phyloP scores from a whole-genome alignment of 2,113 vertebrate genomes.

The Glaucidium brasilianum region DNA sequence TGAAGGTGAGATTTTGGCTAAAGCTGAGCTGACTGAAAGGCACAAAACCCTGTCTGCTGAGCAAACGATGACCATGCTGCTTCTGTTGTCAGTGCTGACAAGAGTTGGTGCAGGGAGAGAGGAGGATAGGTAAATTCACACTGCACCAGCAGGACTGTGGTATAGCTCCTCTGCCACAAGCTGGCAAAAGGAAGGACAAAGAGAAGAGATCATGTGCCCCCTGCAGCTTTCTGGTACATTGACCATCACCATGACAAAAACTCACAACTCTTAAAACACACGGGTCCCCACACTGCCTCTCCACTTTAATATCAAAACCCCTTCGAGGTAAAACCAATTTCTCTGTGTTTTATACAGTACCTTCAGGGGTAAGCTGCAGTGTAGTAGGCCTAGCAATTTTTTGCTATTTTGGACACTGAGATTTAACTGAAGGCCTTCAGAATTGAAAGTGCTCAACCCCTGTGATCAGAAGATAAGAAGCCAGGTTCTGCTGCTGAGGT shows the following conservation, averaged over 20 bases:
- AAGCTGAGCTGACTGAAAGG: background rate
- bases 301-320: background rate
- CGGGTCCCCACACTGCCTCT: background rate
- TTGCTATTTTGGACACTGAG: background rate
- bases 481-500: background rate
- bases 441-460: background rate
- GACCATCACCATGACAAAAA: background rate
- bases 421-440: background rate
- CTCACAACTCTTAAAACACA: background rate
- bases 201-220: background rate
- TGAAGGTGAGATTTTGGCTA: background rate
- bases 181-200: background rate
- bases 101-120: background rate
- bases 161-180: background rate
- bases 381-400: background rate
- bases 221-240: background rate
- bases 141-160: background rate
- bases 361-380: background rate
- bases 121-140: background rate
- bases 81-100: background rate
- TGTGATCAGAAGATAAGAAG: background rate
- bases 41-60: background rate
- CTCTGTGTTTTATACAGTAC: background rate
- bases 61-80: fast-evolving
- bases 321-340: background rate